Base-by-base conservation (phyloP, 1,140 invertebrate genomes). In the Aphelinus certus region DNA sequence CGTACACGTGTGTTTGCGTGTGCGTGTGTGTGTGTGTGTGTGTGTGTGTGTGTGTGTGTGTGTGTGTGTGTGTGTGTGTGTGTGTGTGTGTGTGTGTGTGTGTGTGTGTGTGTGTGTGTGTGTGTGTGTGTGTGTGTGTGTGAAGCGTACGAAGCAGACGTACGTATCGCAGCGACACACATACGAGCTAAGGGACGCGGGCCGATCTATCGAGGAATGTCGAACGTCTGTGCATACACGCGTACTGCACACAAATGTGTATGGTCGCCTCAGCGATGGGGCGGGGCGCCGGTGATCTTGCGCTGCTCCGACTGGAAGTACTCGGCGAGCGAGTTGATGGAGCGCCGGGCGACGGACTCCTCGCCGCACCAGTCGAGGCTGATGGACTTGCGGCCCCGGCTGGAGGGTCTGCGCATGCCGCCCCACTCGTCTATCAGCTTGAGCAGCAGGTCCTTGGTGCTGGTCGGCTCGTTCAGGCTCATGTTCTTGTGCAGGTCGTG, bases 401-500 rank as follows among this genome's bases (percentile, higher is more conserved):
- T 65, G 2, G 73, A 72, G 0, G 79, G 82, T 10, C 79, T 79
- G 1, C 81, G 88, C 62, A 92, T 91, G 2, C 92, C 92, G 42
- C 70, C 65, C 92, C 92, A 94, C 83, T 94, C 92, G 71, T 93
- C 92, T 51, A 95, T 82, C 58, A 95, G 84, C 83, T 93, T 91
- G 42, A 94, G 81, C 48, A 95, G 82, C 42, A 94, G 87, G 82
- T 94, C 92, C 84, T 94, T 94, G 7, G 92, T 92, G 76, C 91
- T 92, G 4, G 81, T 78, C 3, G 86, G 86, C 45, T 88, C 87
- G 43, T 88, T 83, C 2, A 88, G 75, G 69, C 83, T 87, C 71
- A 87, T 76, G 67, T 77, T 83, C 53, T 87, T 85, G 71, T 88
- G 87, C 3, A 88, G 43, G 48, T 87, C 79, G 1, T 79, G 82